These are phyloP conservation scores for Heliconius himera DNA, from an alignment of 1,140 invertebrate species.

Conservation along the genomic window DNA sequence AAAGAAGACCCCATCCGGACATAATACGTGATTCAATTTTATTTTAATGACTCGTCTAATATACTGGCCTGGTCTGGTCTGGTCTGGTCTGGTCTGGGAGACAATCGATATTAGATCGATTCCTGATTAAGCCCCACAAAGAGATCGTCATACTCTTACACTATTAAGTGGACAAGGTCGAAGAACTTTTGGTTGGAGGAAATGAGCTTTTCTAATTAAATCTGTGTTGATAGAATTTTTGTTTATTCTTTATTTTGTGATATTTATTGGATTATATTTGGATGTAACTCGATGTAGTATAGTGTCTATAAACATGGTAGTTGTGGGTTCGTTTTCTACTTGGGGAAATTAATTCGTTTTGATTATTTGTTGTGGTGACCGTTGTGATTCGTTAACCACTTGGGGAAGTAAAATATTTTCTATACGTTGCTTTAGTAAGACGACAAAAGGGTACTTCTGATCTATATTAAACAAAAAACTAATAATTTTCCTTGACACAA, in stretches of 20 bases:
- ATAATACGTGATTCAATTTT: slow-evolving; percentile 75
- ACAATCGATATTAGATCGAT: slow-evolving; percentile 52
- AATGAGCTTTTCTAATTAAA: slow-evolving; percentile 16
- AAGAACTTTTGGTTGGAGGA: slow-evolving; percentile 2
- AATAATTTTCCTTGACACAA: neutral
- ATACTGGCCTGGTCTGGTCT: slow-evolving; percentile 18
- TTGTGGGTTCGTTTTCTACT: no score
- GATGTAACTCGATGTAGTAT: neutral
- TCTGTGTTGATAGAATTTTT: neutral
- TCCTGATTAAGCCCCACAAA: slow-evolving; percentile 29
- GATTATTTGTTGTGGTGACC: no score
- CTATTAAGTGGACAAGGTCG: slow-evolving; percentile 11
- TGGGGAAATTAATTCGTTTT: no score
- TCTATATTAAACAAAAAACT: neutral
- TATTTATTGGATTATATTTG: neutral
- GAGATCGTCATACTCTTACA: slow-evolving; percentile 15
- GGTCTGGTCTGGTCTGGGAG: slow-evolving; percentile 30
- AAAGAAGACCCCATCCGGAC: slow-evolving; percentile 69
- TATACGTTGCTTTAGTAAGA: no score
- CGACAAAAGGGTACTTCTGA: no score
- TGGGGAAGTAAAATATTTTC: no score
- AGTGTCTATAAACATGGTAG: no score
- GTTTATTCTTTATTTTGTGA: neutral
- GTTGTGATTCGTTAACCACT: no score
- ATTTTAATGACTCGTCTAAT: slow-evolving; percentile 54